Evolutionary conservation across 2,888 invertebrate genomes (phyloP).

Genomic region (Xestia xanthographa): DNA sequence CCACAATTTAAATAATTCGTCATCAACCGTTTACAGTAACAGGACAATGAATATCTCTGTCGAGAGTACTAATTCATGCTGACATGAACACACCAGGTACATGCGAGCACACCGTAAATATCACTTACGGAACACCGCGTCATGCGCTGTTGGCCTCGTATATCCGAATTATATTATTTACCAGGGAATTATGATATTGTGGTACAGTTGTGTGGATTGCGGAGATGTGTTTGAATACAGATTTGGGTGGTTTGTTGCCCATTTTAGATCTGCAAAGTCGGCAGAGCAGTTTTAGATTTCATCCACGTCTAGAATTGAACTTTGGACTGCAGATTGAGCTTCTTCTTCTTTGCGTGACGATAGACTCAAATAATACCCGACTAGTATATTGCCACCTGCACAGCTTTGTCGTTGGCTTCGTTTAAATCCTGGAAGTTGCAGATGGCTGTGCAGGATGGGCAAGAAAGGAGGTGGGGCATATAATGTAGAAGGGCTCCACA

Average conservation of each 20-base stretch:
- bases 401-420: too few species aligned
- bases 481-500: too few species aligned
- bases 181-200: conserved; percentile 37
- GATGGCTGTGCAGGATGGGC: too few species aligned
- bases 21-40: conserved; percentile 35
- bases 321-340: too few species aligned
- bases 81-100: conserved; percentile 51
- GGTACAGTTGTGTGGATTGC: conserved; percentile 9
- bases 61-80: conserved; percentile 47
- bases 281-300: background rate
- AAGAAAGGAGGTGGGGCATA: too few species aligned
- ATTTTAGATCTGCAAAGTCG: background rate
- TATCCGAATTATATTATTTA: conserved; percentile 51
- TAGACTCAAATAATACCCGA: too few species aligned
- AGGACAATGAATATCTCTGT: conserved; percentile 49
- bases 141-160: conserved; percentile 47
- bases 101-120: conserved; percentile 54
- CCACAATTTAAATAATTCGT: conserved; percentile 38
- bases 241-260: background rate
- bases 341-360: too few species aligned
- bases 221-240: background rate
- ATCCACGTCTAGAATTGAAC: background rate
- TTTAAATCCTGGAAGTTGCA: too few species aligned
- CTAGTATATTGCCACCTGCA: too few species aligned
- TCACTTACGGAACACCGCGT: conserved; percentile 49